A percentile compares a stretch with the other conserved stretches of the same genome.
These are phyloP conservation scores for Cryptotermes secundus DNA, from an alignment of 1,140 invertebrate species.

Conservation along the genomic window DNA sequence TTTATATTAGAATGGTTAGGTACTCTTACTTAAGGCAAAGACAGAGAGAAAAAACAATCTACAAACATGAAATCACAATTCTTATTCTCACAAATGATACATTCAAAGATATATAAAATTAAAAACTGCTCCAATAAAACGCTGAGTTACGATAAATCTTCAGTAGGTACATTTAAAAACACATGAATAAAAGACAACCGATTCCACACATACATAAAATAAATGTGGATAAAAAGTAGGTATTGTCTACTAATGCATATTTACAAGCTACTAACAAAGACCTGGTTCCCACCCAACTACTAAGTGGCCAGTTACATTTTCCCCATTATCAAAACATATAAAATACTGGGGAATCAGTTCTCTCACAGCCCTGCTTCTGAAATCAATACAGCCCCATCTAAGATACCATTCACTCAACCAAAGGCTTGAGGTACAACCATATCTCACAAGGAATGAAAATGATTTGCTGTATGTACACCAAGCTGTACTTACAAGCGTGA, in stretches of 20 bases:
- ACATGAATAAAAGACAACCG: neutral
- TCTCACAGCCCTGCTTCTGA: constrained; percentile 7
- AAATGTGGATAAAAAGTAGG: neutral
- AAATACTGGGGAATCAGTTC: neutral
- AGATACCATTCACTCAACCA: constrained; percentile 11
- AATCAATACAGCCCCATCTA: neutral
- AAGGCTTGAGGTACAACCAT: neutral
- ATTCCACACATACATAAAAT: neutral
- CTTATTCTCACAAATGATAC: neutral
- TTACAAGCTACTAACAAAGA: neutral
- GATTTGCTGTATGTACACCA: neutral
- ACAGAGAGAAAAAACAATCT: neutral
- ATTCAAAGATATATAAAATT: neutral
- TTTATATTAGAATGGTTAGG: neutral
- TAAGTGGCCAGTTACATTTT: neutral
- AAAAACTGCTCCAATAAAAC: neutral
- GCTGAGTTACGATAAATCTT: neutral
- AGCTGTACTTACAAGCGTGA: too few species aligned
- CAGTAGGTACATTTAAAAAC: neutral
- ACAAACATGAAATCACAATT: neutral
- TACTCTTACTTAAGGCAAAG: constrained; percentile 1
- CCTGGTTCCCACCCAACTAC: neutral
- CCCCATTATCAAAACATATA: neutral
- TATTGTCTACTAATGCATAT: neutral
- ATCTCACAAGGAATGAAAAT: neutral